These are phyloP conservation scores for Atopsyche davidsoni DNA, from an alignment of 1,140 invertebrate genomes.

Conservation along the genomic window DNA sequence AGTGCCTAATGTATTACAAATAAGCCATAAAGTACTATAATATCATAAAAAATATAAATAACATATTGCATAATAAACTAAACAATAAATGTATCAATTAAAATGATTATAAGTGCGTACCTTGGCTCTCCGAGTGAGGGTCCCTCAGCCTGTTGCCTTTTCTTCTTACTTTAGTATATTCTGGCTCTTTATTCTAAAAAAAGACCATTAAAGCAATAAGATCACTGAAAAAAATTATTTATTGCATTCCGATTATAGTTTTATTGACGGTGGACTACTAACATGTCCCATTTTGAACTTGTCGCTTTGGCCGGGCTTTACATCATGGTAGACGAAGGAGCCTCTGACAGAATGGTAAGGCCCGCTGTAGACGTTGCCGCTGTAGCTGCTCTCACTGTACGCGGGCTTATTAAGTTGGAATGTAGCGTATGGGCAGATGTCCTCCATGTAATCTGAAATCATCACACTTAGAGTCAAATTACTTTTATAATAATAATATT, in stretches of 20 bases:
- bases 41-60: too few species aligned
- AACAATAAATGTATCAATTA: too few species aligned
- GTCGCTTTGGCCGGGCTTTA: conserved; percentile 55
- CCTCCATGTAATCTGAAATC: conserved; percentile 75
- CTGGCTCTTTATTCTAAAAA: conserved; percentile 66
- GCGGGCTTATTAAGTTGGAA: conserved; percentile 82
- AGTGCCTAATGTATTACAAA: too few species aligned
- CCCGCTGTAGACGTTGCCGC: conserved; percentile 78
- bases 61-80: too few species aligned
- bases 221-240: not conserved
- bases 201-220: conserved; percentile 1
- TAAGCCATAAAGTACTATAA: too few species aligned
- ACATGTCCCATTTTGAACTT: conserved; percentile 56
- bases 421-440: conserved; percentile 86
- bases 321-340: conserved; percentile 85
- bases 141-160: conserved; percentile 66
- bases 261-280: conserved; percentile 31
- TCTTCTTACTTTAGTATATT: conserved; percentile 74
- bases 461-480: not conserved
- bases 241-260: not conserved
- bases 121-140: conserved; percentile 74
- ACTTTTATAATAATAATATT: not conserved
- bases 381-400: conserved; percentile 82
- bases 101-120: too few species aligned
- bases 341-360: conserved; percentile 79